phyloP scores from a whole-genome alignment of 2,113 vertebrate genomes.

The Smithornis capensis region DNA sequence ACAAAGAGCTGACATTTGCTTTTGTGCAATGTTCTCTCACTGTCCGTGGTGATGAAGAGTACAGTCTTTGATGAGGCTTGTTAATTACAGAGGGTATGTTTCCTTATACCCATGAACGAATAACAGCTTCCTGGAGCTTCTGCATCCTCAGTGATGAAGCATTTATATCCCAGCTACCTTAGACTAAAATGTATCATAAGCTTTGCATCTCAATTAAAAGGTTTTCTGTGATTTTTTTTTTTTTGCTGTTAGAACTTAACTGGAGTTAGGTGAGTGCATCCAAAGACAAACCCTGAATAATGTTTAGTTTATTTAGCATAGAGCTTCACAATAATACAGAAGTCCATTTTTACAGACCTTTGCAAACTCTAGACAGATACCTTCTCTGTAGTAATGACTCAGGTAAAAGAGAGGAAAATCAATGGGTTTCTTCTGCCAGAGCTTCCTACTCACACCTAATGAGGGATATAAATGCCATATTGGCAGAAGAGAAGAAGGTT shows the following conservation, averaged over 20 bases:
- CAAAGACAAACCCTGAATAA: not conserved
- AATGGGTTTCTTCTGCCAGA: not conserved
- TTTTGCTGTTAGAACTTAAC: not conserved
- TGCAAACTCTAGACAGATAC: not conserved
- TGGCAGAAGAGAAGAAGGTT: not conserved
- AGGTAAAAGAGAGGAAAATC: not conserved
- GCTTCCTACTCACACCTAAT: not conserved
- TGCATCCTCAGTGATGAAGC: not conserved
- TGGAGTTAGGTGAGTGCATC: not conserved
- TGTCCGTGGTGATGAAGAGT: not conserved
- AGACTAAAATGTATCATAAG: not conserved
- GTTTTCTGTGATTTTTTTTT: not conserved
- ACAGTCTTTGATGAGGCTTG: not conserved
- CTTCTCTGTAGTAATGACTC: not conserved
- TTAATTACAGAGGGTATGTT: not conserved
- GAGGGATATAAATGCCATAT: accelerated
- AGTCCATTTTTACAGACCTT: not conserved
- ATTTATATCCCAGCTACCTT: not conserved
- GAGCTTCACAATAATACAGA: not conserved
- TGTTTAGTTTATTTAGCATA: not conserved
- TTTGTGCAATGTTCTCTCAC: slow-evolving; percentile 9
- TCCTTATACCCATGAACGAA: not conserved
- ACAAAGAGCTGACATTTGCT: not conserved
- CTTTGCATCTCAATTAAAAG: not conserved
- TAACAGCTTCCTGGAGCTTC: not conserved